phyloP scores from a whole-genome alignment of 2,797 vertebrate species.

The Muraenolepis orangiensis region DNA sequence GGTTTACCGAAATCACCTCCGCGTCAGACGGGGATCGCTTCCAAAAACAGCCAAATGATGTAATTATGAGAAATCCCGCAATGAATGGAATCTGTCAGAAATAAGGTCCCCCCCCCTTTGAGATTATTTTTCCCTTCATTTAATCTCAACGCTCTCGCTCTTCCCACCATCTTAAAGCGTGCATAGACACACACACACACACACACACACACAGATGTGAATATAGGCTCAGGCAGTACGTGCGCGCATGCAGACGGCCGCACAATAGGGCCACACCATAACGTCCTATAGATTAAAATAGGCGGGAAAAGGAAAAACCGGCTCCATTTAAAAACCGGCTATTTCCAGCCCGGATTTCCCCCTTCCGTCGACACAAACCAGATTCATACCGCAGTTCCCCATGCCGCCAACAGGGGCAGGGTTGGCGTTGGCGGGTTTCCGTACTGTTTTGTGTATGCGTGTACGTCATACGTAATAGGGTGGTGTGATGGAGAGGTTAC shows the following conservation, averaged over 20 bases:
- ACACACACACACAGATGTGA: too few species aligned
- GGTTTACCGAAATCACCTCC: neutral
- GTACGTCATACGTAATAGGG: too few species aligned
- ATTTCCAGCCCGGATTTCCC: neutral
- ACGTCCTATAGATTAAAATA: neutral
- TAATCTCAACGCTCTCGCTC: neutral
- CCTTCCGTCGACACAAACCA: neutral
- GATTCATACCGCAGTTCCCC: neutral
- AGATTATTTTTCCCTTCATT: neutral
- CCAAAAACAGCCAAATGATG: slow-evolving; percentile 59
- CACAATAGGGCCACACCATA: neutral
- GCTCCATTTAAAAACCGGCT: neutral
- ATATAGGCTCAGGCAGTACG: too few species aligned
- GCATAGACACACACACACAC: neutral
- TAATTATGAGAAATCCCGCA: slow-evolving; percentile 64
- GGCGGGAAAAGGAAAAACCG: too few species aligned
- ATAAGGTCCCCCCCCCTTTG: neutral
- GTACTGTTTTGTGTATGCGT: too few species aligned
- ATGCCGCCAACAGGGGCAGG: too few species aligned
- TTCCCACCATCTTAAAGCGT: too few species aligned
- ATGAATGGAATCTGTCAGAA: slow-evolving; percentile 47
- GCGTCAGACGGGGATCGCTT: slow-evolving; percentile 25
- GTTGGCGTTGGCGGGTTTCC: too few species aligned
- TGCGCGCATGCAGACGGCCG: neutral
- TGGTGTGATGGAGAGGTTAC: too few species aligned